Base-by-base conservation (phyloP, 23 tunicate species). In the Oikopleura albicans region DNA sequence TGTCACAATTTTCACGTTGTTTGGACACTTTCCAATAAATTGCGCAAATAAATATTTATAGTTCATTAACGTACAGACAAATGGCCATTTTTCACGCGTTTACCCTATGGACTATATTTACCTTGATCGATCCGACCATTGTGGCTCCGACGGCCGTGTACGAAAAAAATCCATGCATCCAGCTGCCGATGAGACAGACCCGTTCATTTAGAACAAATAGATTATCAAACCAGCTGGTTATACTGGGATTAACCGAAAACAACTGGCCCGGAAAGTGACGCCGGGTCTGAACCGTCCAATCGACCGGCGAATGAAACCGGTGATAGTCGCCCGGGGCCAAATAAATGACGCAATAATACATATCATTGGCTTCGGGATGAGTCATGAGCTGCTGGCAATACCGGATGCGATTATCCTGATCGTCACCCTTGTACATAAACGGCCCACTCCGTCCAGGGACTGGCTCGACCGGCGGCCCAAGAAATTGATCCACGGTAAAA, bases 41-140 rank as follows among this genome's bases (percentile, higher is more conserved):
- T n/a, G n/a, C n/a, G n/a, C n/a, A n/a, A n/a, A n/a, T n/a, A n/a
- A n/a, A n/a, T n/a, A n/a, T n/a, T n/a, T n/a, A n/a, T n/a, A n/a
- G n/a, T n/a, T n/a, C n/a, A n/a, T n/a, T n/a, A n/a, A n/a, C n/a
- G n/a, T n/a, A n/a, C n/a, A n/a, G n/a, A n/a, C n/a, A n/a, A n/a
- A n/a, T n/a, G n/a, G n/a, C n/a, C n/a, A n/a, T n/a, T n/a, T n/a
- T n/a, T n/a, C n/a, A n/a, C n/a, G n/a, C n/a, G n/a, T n/a, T n/a
- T n/a, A n/a, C n/a, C n/a, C n/a, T n/a, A n/a, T n/a, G n/a, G n/a
- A n/a, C n/a, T n/a, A n/a, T n/a, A 71, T n/a, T 71, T 2, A 71
- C 79, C 33, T 71, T 71, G 28, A 71, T 71, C 33, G 79, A 71
- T 71, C 79, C 79, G 4, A 71, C 79, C 79, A 71, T 71, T 71